Conservation (phyloP, 2,113 vertebrate species). For the Struthidea cinerea region DNA sequence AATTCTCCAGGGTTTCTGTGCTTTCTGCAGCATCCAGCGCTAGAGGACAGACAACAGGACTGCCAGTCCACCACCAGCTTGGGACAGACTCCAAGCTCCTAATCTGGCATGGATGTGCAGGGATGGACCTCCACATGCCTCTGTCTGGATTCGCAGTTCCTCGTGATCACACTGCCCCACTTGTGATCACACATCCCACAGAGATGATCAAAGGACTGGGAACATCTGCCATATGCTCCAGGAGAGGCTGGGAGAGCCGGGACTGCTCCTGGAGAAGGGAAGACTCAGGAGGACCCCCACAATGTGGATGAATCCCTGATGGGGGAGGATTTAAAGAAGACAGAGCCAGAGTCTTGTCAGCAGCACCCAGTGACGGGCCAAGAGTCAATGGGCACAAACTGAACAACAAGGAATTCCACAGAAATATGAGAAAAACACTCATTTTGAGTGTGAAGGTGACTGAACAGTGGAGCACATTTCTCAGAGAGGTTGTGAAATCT, state of each 20-base stretch:
- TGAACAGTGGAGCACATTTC: background rate
- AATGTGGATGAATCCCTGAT: background rate
- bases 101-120: background rate
- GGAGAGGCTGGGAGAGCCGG: background rate
- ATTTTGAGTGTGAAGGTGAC: background rate
- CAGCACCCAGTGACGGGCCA: background rate
- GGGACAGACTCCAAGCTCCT: background rate
- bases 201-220: background rate
- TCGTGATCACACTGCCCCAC: background rate
- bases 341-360: background rate
- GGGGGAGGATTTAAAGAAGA: background rate
- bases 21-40: background rate
- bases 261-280: background rate
- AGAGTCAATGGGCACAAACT: background rate
- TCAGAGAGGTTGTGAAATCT: background rate
- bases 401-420: background rate
- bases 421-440: background rate
- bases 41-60: background rate
- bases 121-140: background rate
- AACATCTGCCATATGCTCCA: background rate
- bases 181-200: background rate
- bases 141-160: background rate
- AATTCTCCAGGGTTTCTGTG: background rate
- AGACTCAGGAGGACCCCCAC: background rate
- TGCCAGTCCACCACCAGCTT: background rate